A percentile compares a stretch with the other conserved stretches of the same genome.
phyloP scores from a whole-genome alignment of 1,140 invertebrate species.

The Andrena cerasifolii region DNA sequence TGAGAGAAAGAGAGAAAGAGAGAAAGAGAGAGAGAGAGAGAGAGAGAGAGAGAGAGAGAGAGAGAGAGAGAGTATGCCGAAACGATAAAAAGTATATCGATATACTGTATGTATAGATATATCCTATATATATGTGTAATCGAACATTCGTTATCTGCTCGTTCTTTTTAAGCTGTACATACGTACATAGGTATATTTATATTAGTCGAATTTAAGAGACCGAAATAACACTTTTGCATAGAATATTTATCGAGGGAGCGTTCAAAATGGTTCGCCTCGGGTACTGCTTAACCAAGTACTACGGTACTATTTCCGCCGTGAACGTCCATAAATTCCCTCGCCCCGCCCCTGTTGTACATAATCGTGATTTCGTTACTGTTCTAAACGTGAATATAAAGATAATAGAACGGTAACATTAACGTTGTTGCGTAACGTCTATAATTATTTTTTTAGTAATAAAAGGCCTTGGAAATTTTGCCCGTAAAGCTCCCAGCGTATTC shows the following conservation, averaged over 20 bases:
- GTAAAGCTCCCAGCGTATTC: not conserved
- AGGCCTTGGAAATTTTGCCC: slow-evolving; percentile 21
- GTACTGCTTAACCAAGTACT: slow-evolving; percentile 18
- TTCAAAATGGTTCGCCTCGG: not conserved
- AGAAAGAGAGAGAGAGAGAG: too few species aligned
- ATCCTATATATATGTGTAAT: slow-evolving; percentile 2
- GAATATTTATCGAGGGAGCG: slow-evolving; percentile 32
- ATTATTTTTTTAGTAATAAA: slow-evolving; percentile 65
- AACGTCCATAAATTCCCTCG: slow-evolving; percentile 7
- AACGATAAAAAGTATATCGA: not conserved
- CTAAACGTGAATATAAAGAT: slow-evolving; percentile 4
- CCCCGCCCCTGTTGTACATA: slow-evolving; percentile 50
- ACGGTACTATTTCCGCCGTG: not conserved
- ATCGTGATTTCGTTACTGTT: slow-evolving; percentile 35
- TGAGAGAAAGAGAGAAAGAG: not conserved
- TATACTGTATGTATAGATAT: too few species aligned
- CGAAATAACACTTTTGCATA: slow-evolving; percentile 35
- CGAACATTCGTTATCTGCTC: slow-evolving; percentile 26
- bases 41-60: too few species aligned
- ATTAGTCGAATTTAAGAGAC: slow-evolving; percentile 35
- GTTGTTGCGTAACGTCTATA: slow-evolving; percentile 45
- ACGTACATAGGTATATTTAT: slow-evolving; percentile 50
- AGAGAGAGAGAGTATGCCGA: not conserved
- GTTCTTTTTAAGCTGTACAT: slow-evolving; percentile 31
- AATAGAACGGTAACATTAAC: slow-evolving; percentile 30